phyloP scores from a whole-genome alignment of 2,797 vertebrate species.

The Spinus olivaceus region DNA sequence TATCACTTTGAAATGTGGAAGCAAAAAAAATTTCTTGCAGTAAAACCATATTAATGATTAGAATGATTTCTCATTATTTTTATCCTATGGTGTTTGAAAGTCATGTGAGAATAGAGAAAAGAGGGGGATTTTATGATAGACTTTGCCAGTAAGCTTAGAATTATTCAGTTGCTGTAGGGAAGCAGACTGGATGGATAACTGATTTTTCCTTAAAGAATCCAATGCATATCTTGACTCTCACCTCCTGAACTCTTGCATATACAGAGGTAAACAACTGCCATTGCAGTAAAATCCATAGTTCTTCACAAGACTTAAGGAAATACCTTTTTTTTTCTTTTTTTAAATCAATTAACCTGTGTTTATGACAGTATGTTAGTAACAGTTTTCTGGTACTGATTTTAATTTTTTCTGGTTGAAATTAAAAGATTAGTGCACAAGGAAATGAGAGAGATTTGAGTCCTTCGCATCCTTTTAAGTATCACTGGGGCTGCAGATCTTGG shows the following conservation, averaged over 20 bases:
- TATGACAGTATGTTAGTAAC: background rate
- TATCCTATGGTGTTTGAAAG: background rate
- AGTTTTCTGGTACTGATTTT: background rate
- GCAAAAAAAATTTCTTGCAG: background rate
- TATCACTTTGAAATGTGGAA: background rate
- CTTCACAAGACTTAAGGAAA: background rate
- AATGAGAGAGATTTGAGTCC: background rate
- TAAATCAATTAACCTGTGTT: conserved; percentile 7
- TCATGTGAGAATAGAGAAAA: background rate
- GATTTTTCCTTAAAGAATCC: background rate
- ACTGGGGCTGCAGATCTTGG: background rate
- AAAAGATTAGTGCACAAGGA: background rate
- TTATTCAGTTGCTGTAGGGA: background rate
- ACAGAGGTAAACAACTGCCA: conserved; percentile 14
- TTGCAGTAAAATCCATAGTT: background rate
- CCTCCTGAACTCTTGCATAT: conserved; percentile 9
- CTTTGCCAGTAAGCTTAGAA: conserved; percentile 5
- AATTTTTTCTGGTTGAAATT: background rate
- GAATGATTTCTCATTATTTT: background rate
- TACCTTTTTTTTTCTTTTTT: background rate
- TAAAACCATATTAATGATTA: background rate
- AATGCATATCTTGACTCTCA: background rate
- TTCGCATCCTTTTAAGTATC: background rate
- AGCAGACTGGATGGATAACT: background rate
- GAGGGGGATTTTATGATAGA: background rate